These are phyloP conservation scores for Leucoptera coffeella DNA, from an alignment of 2,888 invertebrate genomes.

Conservation along the genomic window DNA sequence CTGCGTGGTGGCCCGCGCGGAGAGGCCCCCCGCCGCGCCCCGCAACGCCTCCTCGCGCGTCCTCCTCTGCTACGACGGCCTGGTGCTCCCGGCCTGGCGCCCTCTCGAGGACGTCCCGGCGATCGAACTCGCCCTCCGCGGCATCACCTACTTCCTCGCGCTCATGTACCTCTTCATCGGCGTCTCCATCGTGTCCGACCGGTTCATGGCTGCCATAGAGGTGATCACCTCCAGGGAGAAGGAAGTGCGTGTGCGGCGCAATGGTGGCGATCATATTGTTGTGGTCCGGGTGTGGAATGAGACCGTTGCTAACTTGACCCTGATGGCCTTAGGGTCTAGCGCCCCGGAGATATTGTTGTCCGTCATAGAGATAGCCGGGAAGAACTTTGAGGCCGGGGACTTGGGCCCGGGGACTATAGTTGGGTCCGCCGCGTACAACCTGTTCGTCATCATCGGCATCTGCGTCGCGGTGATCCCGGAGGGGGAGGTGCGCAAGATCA, in stretches of 20 bases:
- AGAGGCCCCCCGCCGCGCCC: slow-evolving; percentile 25
- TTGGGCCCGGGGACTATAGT: slow-evolving; percentile 98
- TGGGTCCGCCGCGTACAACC: slow-evolving; percentile 96
- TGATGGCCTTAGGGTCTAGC: slow-evolving; percentile 98
- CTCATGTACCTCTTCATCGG: slow-evolving; percentile 96
- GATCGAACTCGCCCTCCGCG: slow-evolving; percentile 77
- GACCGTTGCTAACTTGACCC: slow-evolving; percentile 95
- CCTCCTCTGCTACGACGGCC: slow-evolving; percentile 70
- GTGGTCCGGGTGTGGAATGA: slow-evolving; percentile 98
- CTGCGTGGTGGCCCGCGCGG: slow-evolving; percentile 37
- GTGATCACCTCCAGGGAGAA: slow-evolving; percentile 97
- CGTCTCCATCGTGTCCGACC: slow-evolving; percentile 96
- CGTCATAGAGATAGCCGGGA: slow-evolving; percentile 95
- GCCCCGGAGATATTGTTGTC: slow-evolving; percentile 97
- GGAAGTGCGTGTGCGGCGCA: slow-evolving; percentile 84
- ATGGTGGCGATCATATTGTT: slow-evolving; percentile 84
- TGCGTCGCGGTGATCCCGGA: slow-evolving; percentile 89
- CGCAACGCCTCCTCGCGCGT: slow-evolving; percentile 29
- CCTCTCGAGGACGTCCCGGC: slow-evolving; percentile 72
- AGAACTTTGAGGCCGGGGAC: slow-evolving; percentile 92
- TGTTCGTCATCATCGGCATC: slow-evolving; percentile 95
- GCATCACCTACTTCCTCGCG: slow-evolving; percentile 81
- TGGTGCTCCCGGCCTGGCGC: slow-evolving; percentile 83
- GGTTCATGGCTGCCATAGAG: slow-evolving; percentile 99
- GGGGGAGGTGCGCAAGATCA: slow-evolving; percentile 88